Base-by-base conservation (phyloP, 2,113 vertebrate genomes). In the Atractosteus spatula region DNA sequence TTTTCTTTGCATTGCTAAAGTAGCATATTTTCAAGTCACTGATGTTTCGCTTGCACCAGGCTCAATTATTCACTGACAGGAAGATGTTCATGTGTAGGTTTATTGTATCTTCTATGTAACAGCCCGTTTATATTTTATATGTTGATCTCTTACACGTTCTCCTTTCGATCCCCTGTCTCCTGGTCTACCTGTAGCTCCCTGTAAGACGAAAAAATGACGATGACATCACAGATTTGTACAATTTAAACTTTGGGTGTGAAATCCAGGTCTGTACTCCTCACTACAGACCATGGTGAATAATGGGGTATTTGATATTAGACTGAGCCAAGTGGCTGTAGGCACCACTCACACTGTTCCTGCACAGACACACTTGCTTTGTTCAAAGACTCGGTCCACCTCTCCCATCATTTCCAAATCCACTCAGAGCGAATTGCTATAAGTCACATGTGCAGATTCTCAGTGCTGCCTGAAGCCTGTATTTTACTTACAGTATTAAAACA, bases 141-240 rank as follows among this genome's bases (percentile, higher is more conserved):
- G 29, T 29, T 29, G 29, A 29, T 29, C 29, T 14, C 92, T 92
- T 92, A 99, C 97, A 57, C 97, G 94, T 81, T 98, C 97, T 91
- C 97, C 97, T 92, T 99, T 99, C 74, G 97, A 91, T 45, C 97
- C 97, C 91, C 97, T 89, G 75, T 99, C 97, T 76, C 97, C 97
- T 55, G 89, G 73, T 80, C 89, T 93, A 63, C 97, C 97, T 70
- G 89, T 67, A 63, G 86, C 82, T 80, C 97, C 97, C 97, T 98
- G 78, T 55, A 81, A 84, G 81, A 86, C 54, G 75, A 3, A 75
- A 14, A 80, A 72, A 44, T 78, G 8, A 77, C 7, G 63, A 13
- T 3, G 14, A 71, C 57, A 69, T 44, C 70, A 3, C 5, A 42
- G 57, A 29, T 41, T 68, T 16, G 71, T 16, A 55, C 10, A 66